Evolutionary conservation across 92 coral and sea anemone species (phyloP).

Genomic region (Nematostella vectensis): DNA sequence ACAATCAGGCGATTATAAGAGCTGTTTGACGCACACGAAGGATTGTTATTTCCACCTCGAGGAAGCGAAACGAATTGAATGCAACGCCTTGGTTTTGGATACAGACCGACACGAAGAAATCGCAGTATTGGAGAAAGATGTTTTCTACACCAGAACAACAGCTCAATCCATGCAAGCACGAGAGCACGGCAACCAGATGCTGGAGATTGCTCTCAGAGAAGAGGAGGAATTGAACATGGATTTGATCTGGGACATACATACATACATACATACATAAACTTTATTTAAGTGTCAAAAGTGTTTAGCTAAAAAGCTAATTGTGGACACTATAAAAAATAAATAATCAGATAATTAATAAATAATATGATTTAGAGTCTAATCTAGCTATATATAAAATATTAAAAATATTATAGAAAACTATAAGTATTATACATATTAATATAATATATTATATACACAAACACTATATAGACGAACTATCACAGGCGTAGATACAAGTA

Average conservation of each 20-base stretch:
- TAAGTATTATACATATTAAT: too few species aligned
- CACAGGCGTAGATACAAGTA: too few species aligned
- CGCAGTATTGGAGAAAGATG: constrained; percentile 52
- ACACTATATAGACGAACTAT: too few species aligned
- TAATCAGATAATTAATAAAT: too few species aligned
- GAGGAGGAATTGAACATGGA: constrained; percentile 66
- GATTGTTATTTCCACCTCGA: constrained; percentile 81
- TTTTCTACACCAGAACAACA: constrained; percentile 50
- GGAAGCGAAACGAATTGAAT: constrained; percentile 47
- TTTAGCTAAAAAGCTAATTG: too few species aligned
- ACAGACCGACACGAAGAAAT: constrained; percentile 17
- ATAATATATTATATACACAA: too few species aligned
- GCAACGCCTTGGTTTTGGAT: background rate
- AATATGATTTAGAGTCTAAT: too few species aligned
- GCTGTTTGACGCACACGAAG: constrained; percentile 64
- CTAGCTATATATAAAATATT: too few species aligned
- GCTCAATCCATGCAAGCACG: constrained; percentile 85
- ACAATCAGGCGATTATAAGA: constrained; percentile 54
- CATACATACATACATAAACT: too few species aligned
- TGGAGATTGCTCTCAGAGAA: constrained; percentile 35
- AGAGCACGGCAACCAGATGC: constrained; percentile 39
- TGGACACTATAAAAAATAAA: too few species aligned
- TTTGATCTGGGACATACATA: constrained; percentile 70
- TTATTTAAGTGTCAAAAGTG: too few species aligned
- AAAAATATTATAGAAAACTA: too few species aligned